Conservation (phyloP, 2,113 vertebrate genomes). For the Diadophis punctatus region DNA sequence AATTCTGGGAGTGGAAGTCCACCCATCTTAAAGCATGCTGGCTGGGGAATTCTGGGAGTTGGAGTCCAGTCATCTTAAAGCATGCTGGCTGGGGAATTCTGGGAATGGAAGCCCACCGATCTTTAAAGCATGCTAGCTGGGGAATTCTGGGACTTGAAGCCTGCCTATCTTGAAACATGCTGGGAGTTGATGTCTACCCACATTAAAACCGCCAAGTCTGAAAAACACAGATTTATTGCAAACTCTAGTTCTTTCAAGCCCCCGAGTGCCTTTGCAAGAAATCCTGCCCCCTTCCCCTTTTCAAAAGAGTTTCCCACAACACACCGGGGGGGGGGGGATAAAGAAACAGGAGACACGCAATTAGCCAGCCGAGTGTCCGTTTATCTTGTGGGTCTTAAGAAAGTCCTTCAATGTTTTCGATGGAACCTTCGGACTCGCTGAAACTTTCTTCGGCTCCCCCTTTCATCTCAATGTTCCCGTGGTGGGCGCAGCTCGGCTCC, state of each 20-base stretch:
- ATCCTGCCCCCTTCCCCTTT: background rate
- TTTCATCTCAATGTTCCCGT: constrained; percentile 51
- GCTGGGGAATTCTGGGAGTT: background rate
- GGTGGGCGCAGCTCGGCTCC: constrained; percentile 44
- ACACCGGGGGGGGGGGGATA: no score
- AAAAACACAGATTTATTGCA: background rate
- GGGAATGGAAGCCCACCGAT: background rate
- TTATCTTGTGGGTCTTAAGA: background rate
- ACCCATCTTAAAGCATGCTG: no score
- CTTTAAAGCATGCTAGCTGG: background rate
- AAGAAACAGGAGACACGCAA: background rate
- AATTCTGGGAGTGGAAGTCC: no score
- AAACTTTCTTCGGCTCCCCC: constrained; percentile 28
- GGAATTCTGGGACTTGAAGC: no score
- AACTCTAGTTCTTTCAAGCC: no score
- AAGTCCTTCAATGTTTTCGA: constrained; percentile 51
- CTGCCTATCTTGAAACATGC: background rate
- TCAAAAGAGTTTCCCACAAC: background rate
- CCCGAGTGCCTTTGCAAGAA: background rate
- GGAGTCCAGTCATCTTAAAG: no score
- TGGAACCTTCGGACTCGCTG: constrained; percentile 32
- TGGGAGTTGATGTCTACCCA: background rate
- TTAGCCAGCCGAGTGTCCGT: background rate
- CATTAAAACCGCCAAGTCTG: background rate
- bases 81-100: background rate